Conservation (phyloP, 2,797 vertebrate species). For the Hippocampus kuda region DNA sequence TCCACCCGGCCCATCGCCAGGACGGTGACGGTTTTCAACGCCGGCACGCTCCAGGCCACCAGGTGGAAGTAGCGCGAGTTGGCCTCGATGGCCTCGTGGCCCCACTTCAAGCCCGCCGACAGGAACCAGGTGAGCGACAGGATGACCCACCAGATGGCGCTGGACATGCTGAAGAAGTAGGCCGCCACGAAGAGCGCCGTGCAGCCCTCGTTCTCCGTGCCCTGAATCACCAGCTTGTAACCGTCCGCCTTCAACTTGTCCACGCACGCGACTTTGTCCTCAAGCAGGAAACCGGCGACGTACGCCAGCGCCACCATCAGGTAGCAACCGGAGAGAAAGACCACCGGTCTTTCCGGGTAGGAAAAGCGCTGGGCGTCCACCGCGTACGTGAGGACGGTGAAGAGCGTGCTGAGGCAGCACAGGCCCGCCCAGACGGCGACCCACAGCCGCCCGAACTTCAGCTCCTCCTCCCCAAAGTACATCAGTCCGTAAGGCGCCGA, state of each 20-base stretch:
- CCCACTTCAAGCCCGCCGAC: constrained; percentile 89
- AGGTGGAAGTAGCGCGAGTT: constrained; percentile 86
- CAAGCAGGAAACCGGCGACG: constrained; percentile 76
- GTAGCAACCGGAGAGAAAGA: constrained; percentile 89
- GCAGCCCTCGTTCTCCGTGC: constrained; percentile 84
- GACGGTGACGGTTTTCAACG: constrained; percentile 83
- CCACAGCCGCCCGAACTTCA: constrained; percentile 89
- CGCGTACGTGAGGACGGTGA: constrained; percentile 83
- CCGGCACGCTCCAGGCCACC: constrained; percentile 84
- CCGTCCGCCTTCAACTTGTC: constrained; percentile 85
- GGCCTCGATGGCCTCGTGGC: constrained; percentile 85
- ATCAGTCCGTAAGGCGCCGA: constrained; percentile 81
- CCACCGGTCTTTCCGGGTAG: constrained; percentile 86
- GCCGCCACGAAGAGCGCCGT: constrained; percentile 87
- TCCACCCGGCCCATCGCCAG: constrained; percentile 84
- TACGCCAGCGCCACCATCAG: constrained; percentile 87
- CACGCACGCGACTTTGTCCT: constrained; percentile 88
- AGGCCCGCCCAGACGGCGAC: constrained; percentile 91
- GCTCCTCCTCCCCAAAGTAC: constrained; percentile 92
- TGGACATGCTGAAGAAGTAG: constrained; percentile 89
- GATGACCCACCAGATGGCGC: constrained; percentile 91
- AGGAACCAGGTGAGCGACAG: constrained; percentile 89
- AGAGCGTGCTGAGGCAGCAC: constrained; percentile 81
- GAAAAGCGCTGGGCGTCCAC: constrained; percentile 81
- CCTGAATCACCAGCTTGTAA: constrained; percentile 88